Percentiles rank a stretch among this genome's conserved stretches.
phyloP scores from a whole-genome alignment of 2,797 vertebrate species.

The Benthosema pterotum region DNA sequence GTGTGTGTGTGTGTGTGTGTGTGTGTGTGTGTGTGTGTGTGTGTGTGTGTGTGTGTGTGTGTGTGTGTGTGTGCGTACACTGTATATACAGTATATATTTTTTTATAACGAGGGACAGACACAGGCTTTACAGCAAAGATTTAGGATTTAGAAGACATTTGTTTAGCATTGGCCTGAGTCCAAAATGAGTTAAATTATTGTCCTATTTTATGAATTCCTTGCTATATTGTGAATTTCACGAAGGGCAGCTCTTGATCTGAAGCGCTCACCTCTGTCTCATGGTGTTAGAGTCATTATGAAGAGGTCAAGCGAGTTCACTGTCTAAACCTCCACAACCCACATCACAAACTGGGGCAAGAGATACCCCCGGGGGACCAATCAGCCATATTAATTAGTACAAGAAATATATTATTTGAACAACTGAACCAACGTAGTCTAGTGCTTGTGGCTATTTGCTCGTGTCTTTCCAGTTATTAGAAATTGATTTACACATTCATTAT shows the following conservation, averaged over 20 bases:
- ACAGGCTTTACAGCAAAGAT: no score
- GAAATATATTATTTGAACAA: conserved; percentile 10
- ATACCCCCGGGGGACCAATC: conserved; percentile 25
- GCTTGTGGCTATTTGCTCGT: conserved; percentile 9
- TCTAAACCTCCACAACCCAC: neutral
- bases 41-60: no score
- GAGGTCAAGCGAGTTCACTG: conserved; percentile 20
- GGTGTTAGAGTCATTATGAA: conserved; percentile 47
- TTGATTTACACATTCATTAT: conserved; percentile 20
- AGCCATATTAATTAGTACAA: conserved; percentile 23
- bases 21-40: no score
- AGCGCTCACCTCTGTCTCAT: conserved; percentile 67
- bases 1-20: no score
- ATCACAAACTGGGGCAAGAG: neutral
- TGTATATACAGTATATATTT: no score
- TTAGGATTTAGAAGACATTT: no score
- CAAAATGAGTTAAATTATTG: no score
- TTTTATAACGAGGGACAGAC: no score
- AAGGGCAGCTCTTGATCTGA: conserved; percentile 53
- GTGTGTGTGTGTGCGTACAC: no score
- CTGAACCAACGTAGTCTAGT: conserved; percentile 4
- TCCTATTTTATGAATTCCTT: no score
- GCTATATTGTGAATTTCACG: conserved; percentile 24
- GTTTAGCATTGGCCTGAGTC: no score
- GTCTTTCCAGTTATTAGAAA: conserved; percentile 20